phyloP scores from a whole-genome alignment of 2,113 vertebrate species.

The Melozone crissalis region DNA sequence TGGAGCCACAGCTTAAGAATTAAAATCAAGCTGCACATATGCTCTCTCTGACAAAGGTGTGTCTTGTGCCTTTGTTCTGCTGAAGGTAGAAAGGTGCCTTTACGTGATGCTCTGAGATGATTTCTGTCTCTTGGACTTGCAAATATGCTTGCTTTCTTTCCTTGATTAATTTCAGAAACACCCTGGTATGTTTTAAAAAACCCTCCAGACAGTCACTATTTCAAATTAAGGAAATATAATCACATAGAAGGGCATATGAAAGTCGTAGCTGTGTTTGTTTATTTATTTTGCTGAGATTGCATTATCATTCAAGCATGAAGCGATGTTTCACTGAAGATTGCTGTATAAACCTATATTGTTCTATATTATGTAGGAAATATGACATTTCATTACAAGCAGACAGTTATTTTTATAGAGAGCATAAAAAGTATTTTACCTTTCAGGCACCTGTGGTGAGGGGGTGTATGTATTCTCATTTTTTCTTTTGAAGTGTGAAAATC shows the following conservation, averaged over 20 bases:
- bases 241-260: constrained; percentile 21
- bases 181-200: constrained; percentile 2
- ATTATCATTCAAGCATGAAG: constrained; percentile 59
- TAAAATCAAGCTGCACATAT: not conserved
- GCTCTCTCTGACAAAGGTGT: not conserved
- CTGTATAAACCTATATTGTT: constrained; percentile 50
- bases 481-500: not conserved
- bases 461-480: not conserved
- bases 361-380: constrained; percentile 36
- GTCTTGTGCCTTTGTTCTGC: not conserved
- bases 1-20: not conserved
- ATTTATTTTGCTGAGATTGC: constrained; percentile 61
- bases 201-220: constrained; percentile 14
- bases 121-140: not conserved
- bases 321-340: constrained; percentile 61
- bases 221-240: constrained; percentile 46
- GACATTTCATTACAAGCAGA: constrained; percentile 58
- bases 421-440: constrained; percentile 49
- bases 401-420: constrained; percentile 49
- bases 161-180: constrained; percentile 16
- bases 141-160: not conserved
- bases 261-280: constrained; percentile 1
- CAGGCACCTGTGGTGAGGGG: constrained; percentile 33
- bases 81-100: not conserved
- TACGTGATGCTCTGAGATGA: not conserved